Base-by-base conservation (phyloP, 2,113 vertebrate genomes). In the Polypterus senegalus region DNA sequence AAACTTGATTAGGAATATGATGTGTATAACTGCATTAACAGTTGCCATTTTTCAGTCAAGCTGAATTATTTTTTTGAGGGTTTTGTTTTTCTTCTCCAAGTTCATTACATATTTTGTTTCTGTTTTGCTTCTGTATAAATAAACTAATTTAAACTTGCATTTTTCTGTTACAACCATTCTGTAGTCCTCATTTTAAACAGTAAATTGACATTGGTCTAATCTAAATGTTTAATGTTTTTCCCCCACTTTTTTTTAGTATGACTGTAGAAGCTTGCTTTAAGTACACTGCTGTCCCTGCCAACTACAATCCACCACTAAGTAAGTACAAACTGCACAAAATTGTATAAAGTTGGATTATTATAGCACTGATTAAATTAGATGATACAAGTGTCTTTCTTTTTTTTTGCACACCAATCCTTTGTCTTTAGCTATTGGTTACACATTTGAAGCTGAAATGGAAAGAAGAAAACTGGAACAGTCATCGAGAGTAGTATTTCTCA, bases 271-370 rank as follows among this genome's bases (percentile, higher is more conserved):
- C 84, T 2, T 98, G 93, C 76, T 95, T 97, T 73, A 75, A 80
- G 62, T 98, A 93, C 63, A 90, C 79, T 62, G 86, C 92, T 67
- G 91, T 88, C 61, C 84, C 87, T 9, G 61, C 62, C 9, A 72
- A 79, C 54, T 94, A 92, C 78, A 97, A 79, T 75, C 86, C 88
- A 60, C 74, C 61, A 68, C 81, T 97, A 79, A 83, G 96, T 98
- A 85, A 77, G 93, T 82, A 61, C 58, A 27, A 27, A 60, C 4
- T 10, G 46, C 5, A 59, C 47, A 51, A 4, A 62, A 43, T 48
- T 45, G 48, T 9, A 27, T 58, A 48, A n/a, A 11, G 46, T 58
- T n/a, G 1, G n/a, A 52, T 3, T 8, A 52, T 52, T 52, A 8
- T 3, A 52, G 10, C 51, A 52, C 51, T 52, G 51, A 3, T 8